These are phyloP conservation scores for Gandaritis pyraliata DNA, from an alignment of 2,888 invertebrate genomes.

Conservation along the genomic window DNA sequence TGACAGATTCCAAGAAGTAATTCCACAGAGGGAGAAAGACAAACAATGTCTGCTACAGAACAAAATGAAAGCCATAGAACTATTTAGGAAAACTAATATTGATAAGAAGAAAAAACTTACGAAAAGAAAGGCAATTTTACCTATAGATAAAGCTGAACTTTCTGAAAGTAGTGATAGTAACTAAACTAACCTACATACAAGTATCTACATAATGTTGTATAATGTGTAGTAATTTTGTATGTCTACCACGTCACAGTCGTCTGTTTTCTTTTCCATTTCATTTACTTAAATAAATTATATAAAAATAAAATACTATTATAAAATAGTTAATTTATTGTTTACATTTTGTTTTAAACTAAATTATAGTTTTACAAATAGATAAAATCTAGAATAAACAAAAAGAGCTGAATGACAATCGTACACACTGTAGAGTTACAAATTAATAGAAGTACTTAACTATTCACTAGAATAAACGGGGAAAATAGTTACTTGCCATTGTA, in stretches of 20 bases:
- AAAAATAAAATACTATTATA: conserved; percentile 59
- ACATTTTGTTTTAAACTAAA: conserved; percentile 62
- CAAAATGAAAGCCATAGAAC: conserved; percentile 90
- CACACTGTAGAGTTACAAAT: conserved; percentile 4
- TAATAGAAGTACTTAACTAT: conserved; percentile 17
- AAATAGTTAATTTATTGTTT: conserved; percentile 80
- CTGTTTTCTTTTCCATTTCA: too few species aligned
- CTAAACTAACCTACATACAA: conserved; percentile 49
- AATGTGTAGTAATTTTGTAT: too few species aligned
- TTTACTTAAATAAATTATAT: too few species aligned
- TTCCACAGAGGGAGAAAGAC: conserved; percentile 90
- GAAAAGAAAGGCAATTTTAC: conserved; percentile 69
- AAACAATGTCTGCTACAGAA: conserved; percentile 86
- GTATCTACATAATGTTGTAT: too few species aligned
- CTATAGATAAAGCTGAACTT: conserved; percentile 86
- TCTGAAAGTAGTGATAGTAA: conserved; percentile 86
- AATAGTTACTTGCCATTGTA: conserved; percentile 15
- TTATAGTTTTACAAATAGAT: conserved; percentile 49
- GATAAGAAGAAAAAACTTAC: conserved; percentile 82
- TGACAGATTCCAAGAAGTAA: conserved; percentile 82
- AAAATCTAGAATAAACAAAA: conserved; percentile 48
- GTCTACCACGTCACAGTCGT: too few species aligned
- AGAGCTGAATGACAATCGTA: conserved; percentile 40
- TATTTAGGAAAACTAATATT: conserved; percentile 87
- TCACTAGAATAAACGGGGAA: conserved; percentile 27